Evolutionary conservation across 1,140 invertebrate species (phyloP).

Genomic region (Nasonia giraulti): DNA sequence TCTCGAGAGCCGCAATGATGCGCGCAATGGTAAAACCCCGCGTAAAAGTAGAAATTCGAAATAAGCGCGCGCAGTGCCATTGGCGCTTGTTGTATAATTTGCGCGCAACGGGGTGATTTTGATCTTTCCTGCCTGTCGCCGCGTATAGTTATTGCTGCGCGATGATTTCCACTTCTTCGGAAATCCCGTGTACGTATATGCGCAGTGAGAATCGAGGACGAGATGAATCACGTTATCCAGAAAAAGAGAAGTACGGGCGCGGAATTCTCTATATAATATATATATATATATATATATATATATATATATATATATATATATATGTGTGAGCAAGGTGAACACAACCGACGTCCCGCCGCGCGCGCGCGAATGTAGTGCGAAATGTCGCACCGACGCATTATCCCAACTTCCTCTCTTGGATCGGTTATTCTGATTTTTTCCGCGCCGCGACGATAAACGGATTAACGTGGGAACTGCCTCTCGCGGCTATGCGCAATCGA

Average conservation of each 20-base stretch:
- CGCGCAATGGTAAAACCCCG: no score
- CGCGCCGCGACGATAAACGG: background rate
- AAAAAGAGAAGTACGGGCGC: no score
- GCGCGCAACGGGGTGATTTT: background rate
- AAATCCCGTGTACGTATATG: no score
- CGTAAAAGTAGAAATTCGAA: background rate
- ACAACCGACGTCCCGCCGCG: no score
- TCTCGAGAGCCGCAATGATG: background rate
- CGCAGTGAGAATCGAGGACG: no score
- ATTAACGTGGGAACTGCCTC: slow-evolving; percentile 12
- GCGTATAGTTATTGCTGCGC: background rate
- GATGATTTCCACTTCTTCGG: background rate
- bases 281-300: no score
- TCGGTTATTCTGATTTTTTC: background rate
- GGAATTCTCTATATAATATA: no score
- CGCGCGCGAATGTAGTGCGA: background rate
- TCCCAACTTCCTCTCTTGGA: background rate
- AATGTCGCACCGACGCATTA: slow-evolving; percentile 1
- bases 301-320: no score
- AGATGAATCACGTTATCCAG: no score
- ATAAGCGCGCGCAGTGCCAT: background rate
- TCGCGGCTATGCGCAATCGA: background rate
- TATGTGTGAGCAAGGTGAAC: no score
- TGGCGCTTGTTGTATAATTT: background rate
- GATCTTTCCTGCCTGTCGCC: background rate